A percentile compares a stretch with the other conserved stretches of the same genome.
Evolutionary conservation across 2,797 vertebrate species (phyloP).

Genomic region (Rhinatrema bivittatum): DNA sequence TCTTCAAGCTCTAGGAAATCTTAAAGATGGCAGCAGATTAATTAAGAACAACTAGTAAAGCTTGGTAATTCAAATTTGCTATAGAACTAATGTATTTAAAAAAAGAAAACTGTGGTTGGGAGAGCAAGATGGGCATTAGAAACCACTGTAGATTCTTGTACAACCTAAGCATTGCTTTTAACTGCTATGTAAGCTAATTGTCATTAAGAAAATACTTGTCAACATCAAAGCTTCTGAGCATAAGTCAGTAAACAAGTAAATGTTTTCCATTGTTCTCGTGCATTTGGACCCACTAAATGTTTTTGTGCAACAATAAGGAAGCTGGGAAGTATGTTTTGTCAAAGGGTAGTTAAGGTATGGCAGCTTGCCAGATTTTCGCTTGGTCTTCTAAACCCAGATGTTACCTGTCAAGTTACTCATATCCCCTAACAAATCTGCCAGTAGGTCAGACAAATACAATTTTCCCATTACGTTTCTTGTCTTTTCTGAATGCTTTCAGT

Average conservation of each 20-base stretch:
- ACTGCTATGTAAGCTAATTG: background rate
- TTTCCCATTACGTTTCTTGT: slow-evolving; percentile 17
- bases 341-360: slow-evolving; percentile 40
- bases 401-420: slow-evolving; percentile 52
- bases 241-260: slow-evolving; percentile 14
- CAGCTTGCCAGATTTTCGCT: slow-evolving; percentile 52
- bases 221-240: slow-evolving; percentile 25
- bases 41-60: too few relatives aligned
- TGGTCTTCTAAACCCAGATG: slow-evolving; percentile 60
- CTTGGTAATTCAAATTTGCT: too few relatives aligned
- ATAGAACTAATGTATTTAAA: too few relatives aligned
- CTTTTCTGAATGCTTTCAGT: slow-evolving; percentile 35
- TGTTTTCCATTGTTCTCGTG: slow-evolving; percentile 19
- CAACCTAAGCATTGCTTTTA: background rate
- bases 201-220: slow-evolving; percentile 6
- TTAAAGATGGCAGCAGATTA: too few relatives aligned
- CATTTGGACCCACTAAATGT: slow-evolving; percentile 30
- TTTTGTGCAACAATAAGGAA: slow-evolving; percentile 24
- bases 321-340: slow-evolving; percentile 23
- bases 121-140: too few relatives aligned
- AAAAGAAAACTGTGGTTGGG: too few relatives aligned
- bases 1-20: too few relatives aligned
- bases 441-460: slow-evolving; percentile 50
- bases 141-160: too few relatives aligned
- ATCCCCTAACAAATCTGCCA: slow-evolving; percentile 58